phyloP scores from a whole-genome alignment of 2,113 vertebrate species.

The Centrocercus urophasianus region DNA sequence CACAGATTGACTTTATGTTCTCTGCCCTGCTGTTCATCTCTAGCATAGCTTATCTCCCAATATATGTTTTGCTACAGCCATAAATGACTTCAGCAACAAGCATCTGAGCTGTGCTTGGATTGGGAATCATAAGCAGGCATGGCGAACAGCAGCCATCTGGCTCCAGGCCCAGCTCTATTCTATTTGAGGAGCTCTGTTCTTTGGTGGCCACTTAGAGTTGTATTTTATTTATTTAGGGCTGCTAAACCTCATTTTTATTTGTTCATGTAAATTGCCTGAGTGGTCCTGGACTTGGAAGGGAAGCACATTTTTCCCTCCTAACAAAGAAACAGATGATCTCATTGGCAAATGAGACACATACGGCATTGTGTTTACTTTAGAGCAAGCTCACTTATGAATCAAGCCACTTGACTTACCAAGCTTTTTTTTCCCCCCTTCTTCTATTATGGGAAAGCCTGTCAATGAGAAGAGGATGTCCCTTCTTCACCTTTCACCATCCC shows the following conservation, averaged over 20 bases:
- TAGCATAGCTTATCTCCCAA: constrained; percentile 4
- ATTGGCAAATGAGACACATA: constrained; percentile 60
- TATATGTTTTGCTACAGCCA: not conserved
- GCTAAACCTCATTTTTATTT: constrained; percentile 73
- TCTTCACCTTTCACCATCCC: not conserved
- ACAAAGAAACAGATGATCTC: constrained; percentile 74
- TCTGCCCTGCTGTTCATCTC: constrained; percentile 3
- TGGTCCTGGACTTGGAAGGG: constrained; percentile 57
- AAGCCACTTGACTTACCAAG: constrained; percentile 62
- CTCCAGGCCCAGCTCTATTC: not conserved
- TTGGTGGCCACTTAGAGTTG: constrained; percentile 64
- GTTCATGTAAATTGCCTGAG: constrained; percentile 68
- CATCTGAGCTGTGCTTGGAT: not conserved
- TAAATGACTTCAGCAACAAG: constrained; percentile 46
- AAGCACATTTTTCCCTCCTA: constrained; percentile 53
- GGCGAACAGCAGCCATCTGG: constrained; percentile 69
- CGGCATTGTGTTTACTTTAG: constrained; percentile 41
- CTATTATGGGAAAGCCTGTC: not conserved
- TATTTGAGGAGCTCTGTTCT: constrained; percentile 16
- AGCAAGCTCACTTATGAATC: constrained; percentile 35
- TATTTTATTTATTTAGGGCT: constrained; percentile 66
- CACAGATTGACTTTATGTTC: not conserved
- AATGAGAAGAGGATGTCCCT: constrained; percentile 49
- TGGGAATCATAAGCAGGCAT: constrained; percentile 20
- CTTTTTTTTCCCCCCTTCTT: accelerated